Conservation (phyloP, 2,113 vertebrate genomes). For the Neomonachus schauinslandi region DNA sequence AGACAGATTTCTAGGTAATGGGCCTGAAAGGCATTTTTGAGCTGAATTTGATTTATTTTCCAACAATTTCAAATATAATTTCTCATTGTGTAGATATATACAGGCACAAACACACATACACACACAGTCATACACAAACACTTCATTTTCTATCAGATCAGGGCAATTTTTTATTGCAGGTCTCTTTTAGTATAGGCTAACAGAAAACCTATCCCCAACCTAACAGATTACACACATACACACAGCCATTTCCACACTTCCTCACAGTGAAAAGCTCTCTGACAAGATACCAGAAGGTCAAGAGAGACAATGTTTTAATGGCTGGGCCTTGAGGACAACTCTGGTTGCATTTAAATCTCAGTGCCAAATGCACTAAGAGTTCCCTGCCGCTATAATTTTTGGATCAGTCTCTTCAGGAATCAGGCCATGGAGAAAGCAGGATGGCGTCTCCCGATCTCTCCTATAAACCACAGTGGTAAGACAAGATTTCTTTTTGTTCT, state of each 20-base stretch:
- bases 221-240: slow-evolving; percentile 77
- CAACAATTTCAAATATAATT: slow-evolving; percentile 80
- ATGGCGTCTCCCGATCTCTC: slow-evolving; percentile 69
- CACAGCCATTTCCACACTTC: slow-evolving; percentile 76
- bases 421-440: slow-evolving; percentile 68
- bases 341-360: slow-evolving; percentile 78
- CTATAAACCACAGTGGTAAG: slow-evolving; percentile 74
- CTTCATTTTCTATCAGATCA: slow-evolving; percentile 77
- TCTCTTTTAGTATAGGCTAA: slow-evolving; percentile 77
- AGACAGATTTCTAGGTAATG: slow-evolving; percentile 70
- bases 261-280: slow-evolving; percentile 83
- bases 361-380: slow-evolving; percentile 73
- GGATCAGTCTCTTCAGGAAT: slow-evolving; percentile 76
- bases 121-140: slow-evolving; percentile 69
- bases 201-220: slow-evolving; percentile 79
- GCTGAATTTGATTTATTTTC: slow-evolving; percentile 78
- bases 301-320: slow-evolving; percentile 80
- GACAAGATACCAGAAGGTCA: slow-evolving; percentile 76
- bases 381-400: slow-evolving; percentile 82
- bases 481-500: slow-evolving; percentile 80
- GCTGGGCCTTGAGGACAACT: slow-evolving; percentile 81
- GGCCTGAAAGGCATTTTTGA: slow-evolving; percentile 76
- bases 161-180: slow-evolving; percentile 80
- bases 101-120: slow-evolving; percentile 69
- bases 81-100: slow-evolving; percentile 75